Base-by-base conservation (phyloP, 1,140 invertebrate species). In the Ephestia elutella region DNA sequence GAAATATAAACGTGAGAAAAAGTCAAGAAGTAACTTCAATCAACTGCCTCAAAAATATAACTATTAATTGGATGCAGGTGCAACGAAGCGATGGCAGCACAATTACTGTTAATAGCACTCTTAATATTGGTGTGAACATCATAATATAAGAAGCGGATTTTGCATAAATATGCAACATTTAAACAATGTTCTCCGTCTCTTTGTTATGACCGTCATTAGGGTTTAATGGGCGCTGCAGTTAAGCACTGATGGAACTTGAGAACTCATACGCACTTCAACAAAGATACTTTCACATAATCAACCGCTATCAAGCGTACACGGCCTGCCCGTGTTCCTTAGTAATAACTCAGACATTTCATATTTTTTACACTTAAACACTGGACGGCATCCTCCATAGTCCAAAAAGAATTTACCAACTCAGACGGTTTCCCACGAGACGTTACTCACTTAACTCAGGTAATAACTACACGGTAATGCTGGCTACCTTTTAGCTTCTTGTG, bases 381-480 rank as follows among this genome's bases (percentile, higher is more conserved):
- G 13, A 25, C 51, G 56, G 56, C 59, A 61, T 59, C 59, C 53
- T 51, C 58, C 57, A 50, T 21, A 64, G 49, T 62, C 60, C 67
- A 66, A 70, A 68, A 70, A 68, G 64, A 65, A 74, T 74, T 66
- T 69, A 60, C 49, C 65, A 32, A 74, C 63, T 15, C 13, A 5
- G 38, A 44, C 38, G 38, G 13, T 68, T 79, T 79, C 76, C 70
- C 76, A 79, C 71, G 70, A 59, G 48, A 32, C 30, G 38, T 56
- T 63, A 44, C 61, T 51, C 30, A 32, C 30, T 32, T 69, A 68
- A 69, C 65, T 54, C 65, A 57, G 60, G 56, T 79, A 77, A 79
- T 77, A 66, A 74, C 58, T 77, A 79, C 74, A 77, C 62, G 73
- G 57, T 59, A 49, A 56, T 65, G 55, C 48, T 38, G 60, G 38